Conservation (phyloP, 2,888 invertebrate genomes). For the Euplexia lucipara region DNA sequence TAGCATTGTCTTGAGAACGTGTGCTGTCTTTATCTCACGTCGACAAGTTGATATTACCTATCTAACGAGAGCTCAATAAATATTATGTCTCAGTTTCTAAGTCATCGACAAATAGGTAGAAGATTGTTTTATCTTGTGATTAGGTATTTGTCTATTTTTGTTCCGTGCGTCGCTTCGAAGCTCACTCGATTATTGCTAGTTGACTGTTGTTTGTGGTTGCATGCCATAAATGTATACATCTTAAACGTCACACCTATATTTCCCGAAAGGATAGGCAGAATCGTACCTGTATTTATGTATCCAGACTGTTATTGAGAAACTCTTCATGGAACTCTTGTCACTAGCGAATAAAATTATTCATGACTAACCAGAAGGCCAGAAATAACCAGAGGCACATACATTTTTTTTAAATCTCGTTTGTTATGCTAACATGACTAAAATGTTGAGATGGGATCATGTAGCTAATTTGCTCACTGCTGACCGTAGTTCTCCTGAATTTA, state of each 20-base stretch:
- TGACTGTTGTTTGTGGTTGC: too few species aligned
- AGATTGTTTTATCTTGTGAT: slow-evolving; percentile 1
- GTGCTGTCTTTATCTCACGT: slow-evolving; percentile 37
- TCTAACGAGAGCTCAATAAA: slow-evolving; percentile 47
- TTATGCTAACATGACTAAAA: not conserved
- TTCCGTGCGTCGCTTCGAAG: not conserved
- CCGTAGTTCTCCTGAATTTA: slow-evolving; percentile 10
- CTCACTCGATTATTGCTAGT: too few species aligned
- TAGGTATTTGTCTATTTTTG: slow-evolving; percentile 7
- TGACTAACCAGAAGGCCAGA: too few species aligned
- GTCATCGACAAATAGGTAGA: slow-evolving; percentile 23
- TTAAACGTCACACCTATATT: too few species aligned
- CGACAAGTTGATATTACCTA: slow-evolving; percentile 32
- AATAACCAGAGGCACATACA: too few species aligned
- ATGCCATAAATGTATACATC: too few species aligned
- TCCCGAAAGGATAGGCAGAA: too few species aligned
- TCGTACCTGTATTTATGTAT: too few species aligned
- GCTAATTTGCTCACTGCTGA: slow-evolving; percentile 1
- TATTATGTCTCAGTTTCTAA: slow-evolving; percentile 20
- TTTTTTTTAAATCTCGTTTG: not conserved
- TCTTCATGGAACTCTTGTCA: too few species aligned
- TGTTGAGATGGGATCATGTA: slow-evolving; percentile 10
- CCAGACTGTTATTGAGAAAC: too few species aligned
- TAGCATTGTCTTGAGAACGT: slow-evolving; percentile 38
- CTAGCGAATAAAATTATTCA: too few species aligned